Percentiles rank a stretch among this genome's conserved stretches.
phyloP scores from a whole-genome alignment of 2,113 vertebrate species.

The Euleptes europaea region DNA sequence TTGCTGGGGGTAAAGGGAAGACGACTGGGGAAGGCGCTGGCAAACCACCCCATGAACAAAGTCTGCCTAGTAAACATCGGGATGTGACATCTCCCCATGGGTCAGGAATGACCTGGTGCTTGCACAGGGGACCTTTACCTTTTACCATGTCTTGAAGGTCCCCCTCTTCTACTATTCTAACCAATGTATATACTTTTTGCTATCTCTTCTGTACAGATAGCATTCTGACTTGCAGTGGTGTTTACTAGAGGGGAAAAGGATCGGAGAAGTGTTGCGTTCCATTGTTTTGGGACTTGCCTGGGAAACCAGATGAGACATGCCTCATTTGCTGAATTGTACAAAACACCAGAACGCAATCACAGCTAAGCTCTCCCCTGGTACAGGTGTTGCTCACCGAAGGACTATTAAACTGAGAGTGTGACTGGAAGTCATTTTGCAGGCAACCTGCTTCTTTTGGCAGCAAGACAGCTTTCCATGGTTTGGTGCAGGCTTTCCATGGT shows the following conservation, averaged over 20 bases:
- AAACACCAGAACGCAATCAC: conserved; percentile 13
- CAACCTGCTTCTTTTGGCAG: neutral
- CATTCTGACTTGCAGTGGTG: neutral
- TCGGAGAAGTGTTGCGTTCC: neutral
- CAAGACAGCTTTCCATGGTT: neutral
- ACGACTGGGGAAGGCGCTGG: too few species aligned
- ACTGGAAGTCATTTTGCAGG: neutral
- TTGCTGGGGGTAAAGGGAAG: too few species aligned
- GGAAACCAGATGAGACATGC: neutral
- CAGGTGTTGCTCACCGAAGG: neutral
- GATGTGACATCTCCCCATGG: too few species aligned
- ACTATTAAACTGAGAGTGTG: neutral
- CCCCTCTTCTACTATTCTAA: too few species aligned
- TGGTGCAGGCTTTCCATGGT: neutral
- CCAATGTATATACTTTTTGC: too few species aligned
- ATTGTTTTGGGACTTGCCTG: neutral
- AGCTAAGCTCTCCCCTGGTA: neutral
- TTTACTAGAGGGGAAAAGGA: neutral
- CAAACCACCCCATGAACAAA: too few species aligned
- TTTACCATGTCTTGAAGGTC: too few species aligned
- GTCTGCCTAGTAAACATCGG: too few species aligned
- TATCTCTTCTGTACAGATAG: too few species aligned
- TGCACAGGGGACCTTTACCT: too few species aligned
- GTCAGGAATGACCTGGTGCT: too few species aligned
- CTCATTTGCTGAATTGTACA: neutral